Evolutionary conservation across 2,888 invertebrate species (phyloP), one percentile per base, ranked within the genome.

Genomic region (Acleris cristana): DNA sequence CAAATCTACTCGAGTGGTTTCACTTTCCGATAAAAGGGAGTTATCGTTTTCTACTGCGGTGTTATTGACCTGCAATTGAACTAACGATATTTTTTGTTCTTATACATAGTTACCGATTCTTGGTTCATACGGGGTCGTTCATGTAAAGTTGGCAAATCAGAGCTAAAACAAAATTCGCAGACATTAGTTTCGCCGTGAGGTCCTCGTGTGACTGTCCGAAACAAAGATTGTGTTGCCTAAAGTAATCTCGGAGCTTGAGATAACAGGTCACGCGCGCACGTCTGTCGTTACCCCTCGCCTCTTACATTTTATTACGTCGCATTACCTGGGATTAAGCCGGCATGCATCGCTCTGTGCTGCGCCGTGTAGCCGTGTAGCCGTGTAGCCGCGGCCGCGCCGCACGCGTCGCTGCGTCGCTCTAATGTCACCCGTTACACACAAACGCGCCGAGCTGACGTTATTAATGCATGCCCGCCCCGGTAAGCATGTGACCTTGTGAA

Each of bases 231-330:
- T 76, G 73, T 74, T 73, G 73, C 74, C 72, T 72, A 73, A 73
- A 76, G 72, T 65, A 64, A 64, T 65, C 69, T 69, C 65, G 70
- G 81, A 85, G 85, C 79, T 80, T 78, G 79, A 85, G 87, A 85
- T 87, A 88, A 80, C 86, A 83, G 86, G 88, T 89, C 89, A 90
- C 90, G 90, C 77, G 85, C 88, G 86, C 87, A 88, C 89, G 89
- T 89, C 87, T 88, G 87, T 85, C 89, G 87, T 89, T 88, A 88
- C 85, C 83, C 70, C 79, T 83, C 80, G 84, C 82, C 89, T 89
- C 88, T 89, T 89, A 89, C 90, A 89, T 90, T 91, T 90, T 90
- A 90, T 89, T 89, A 86, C 85, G 79, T 79, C 83, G 86, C 88
- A 89, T 90, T 89, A 90, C 88, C 87, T 84, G 83, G 84, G 86